phyloP scores from a whole-genome alignment of 2,113 vertebrate species.

The Sapajus apella region DNA sequence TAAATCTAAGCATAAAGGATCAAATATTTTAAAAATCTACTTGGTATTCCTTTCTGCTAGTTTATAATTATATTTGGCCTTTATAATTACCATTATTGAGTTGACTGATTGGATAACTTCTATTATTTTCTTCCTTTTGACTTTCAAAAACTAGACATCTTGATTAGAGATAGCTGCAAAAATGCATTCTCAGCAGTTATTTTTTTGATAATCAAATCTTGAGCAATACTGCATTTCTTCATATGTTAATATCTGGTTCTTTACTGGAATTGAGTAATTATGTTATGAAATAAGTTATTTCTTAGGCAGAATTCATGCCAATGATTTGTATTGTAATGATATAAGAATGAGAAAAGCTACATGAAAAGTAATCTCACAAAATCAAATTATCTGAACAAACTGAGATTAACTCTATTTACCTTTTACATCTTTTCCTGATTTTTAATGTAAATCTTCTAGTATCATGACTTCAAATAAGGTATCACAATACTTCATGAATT shows the following conservation, averaged over 20 bases:
- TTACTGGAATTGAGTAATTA: slow-evolving; percentile 34
- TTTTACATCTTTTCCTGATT: neutral
- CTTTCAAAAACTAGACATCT: slow-evolving; percentile 45
- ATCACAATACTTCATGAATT: neutral
- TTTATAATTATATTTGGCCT: slow-evolving; percentile 62
- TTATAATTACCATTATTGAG: neutral
- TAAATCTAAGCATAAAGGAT: too few relatives aligned
- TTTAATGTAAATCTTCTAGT: neutral
- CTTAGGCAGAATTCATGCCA: neutral
- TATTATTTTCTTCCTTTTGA: slow-evolving; percentile 65
- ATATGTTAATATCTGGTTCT: slow-evolving; percentile 27
- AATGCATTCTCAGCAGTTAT: slow-evolving; percentile 39
- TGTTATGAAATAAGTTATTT: slow-evolving; percentile 34
- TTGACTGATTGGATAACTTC: slow-evolving; percentile 47
- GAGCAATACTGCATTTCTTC: slow-evolving; percentile 26
- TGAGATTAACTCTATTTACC: neutral
- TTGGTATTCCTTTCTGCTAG: neutral
- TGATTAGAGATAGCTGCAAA: slow-evolving; percentile 58
- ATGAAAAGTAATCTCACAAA: neutral
- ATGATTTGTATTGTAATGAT: neutral
- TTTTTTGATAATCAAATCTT: slow-evolving; percentile 61
- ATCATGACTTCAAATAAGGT: neutral
- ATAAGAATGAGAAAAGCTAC: neutral
- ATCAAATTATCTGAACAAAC: neutral
- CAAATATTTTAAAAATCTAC: neutral